These are phyloP conservation scores for Cossypha dichroa DNA, from an alignment of 2,797 vertebrate genomes.

Conservation along the genomic window DNA sequence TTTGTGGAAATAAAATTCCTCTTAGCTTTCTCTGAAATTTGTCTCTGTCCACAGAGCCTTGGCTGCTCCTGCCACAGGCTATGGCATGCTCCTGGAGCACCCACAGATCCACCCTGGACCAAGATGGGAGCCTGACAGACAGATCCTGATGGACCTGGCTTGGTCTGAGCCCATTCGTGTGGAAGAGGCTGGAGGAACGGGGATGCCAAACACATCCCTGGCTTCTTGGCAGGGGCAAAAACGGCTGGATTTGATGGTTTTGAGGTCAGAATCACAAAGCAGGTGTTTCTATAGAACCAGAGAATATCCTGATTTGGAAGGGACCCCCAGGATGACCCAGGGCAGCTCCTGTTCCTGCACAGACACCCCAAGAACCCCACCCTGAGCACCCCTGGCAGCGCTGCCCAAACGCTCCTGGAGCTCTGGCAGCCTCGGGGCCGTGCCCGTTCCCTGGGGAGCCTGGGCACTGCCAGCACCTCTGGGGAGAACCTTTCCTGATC, in stretches of 20 bases:
- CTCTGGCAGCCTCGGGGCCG: fast-evolving
- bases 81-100: neutral
- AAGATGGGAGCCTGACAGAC: neutral
- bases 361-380: neutral
- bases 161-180: neutral
- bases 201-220: neutral
- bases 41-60: neutral
- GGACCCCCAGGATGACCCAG: fast-evolving
- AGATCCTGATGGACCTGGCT: neutral
- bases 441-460: neutral
- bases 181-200: neutral
- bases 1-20: neutral
- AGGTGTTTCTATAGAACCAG: neutral
- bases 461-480: neutral
- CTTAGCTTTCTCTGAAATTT: neutral
- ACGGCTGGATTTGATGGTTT: neutral
- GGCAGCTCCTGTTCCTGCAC: neutral
- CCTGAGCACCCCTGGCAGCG: fast-evolving
- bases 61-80: neutral
- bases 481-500: too few relatives aligned
- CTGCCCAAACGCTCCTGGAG: fast-evolving
- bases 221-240: neutral
- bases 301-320: neutral
- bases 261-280: neutral
- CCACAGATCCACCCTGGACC: neutral